Evolutionary conservation across 2,888 invertebrate species (phyloP).

Genomic region (Pollenia angustigena): DNA sequence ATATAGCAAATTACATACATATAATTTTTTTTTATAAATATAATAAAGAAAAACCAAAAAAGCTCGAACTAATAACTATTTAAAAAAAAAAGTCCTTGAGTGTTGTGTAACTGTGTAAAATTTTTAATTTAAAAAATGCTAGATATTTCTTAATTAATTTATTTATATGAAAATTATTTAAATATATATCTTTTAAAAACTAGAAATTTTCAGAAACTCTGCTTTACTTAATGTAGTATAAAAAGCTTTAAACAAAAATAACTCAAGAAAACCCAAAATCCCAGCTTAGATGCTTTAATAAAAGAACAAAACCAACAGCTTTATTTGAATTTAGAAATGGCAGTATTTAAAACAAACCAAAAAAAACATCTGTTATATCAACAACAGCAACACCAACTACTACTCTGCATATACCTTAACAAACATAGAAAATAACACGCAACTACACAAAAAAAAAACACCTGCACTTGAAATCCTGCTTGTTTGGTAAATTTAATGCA

Average conservation of each 20-base stretch:
- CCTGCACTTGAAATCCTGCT: conserved; percentile 59
- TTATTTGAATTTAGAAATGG: conserved; percentile 29
- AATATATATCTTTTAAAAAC: background rate
- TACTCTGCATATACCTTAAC: conserved; percentile 18
- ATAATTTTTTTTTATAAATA: conserved; percentile 42
- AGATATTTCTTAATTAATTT: background rate
- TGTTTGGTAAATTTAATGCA: conserved; percentile 61
- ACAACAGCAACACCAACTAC: conserved; percentile 30
- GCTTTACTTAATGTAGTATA: conserved; percentile 56
- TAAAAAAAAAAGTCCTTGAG: conserved; percentile 30
- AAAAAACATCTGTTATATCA: conserved; percentile 40
- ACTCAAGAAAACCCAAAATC: conserved; percentile 21
- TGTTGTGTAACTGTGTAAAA: conserved; percentile 65
- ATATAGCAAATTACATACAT: conserved; percentile 72
- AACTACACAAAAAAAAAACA: conserved; percentile 37
- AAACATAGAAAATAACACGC: conserved; percentile 1
- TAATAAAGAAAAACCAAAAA: conserved; percentile 25
- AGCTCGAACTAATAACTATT: conserved; percentile 71
- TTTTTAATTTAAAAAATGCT: conserved; percentile 41
- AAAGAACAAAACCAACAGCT: conserved; percentile 22
- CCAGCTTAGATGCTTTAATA: conserved; percentile 57
- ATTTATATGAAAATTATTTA: conserved; percentile 1
- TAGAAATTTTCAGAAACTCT: conserved; percentile 54
- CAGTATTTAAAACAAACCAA: conserved; percentile 37
- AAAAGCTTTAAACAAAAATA: conserved; percentile 45